These are phyloP conservation scores for Pempheris klunzingeri DNA, from an alignment of 2,797 vertebrate species.

Conservation along the genomic window DNA sequence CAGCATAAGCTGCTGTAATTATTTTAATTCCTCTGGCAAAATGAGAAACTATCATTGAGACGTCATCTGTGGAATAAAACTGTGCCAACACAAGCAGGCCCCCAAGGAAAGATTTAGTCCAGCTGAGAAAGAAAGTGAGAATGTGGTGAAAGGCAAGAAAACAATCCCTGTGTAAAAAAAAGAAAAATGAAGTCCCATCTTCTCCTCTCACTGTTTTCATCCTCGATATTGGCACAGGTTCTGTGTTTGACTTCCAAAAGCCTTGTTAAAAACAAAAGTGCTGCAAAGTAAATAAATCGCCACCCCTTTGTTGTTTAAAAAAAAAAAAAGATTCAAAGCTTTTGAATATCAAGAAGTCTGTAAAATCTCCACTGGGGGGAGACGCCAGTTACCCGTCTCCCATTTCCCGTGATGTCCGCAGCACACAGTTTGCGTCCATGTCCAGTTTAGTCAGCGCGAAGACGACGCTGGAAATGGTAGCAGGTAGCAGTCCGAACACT, in stretches of 20 bases:
- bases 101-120: conserved; percentile 1
- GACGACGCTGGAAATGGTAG: conserved; percentile 70
- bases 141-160: conserved; percentile 51
- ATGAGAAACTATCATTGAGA: conserved; percentile 26
- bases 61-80: conserved; percentile 35
- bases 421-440: neutral
- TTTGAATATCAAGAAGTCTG: conserved; percentile 76
- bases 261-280: conserved; percentile 58
- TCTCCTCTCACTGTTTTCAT: conserved; percentile 14
- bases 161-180: conserved; percentile 33
- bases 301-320: conserved; percentile 58
- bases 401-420: conserved; percentile 24
- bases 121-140: conserved; percentile 20
- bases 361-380: conserved; percentile 61
- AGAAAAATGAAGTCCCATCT: conserved; percentile 7
- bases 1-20: conserved; percentile 36
- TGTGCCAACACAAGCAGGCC: conserved; percentile 25
- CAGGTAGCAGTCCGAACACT: conserved; percentile 87
- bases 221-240: conserved; percentile 64
- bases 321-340: conserved; percentile 70
- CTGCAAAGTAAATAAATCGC: conserved; percentile 64
- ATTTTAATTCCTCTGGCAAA: conserved; percentile 33
- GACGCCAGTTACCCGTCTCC: conserved; percentile 45
- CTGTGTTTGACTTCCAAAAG: conserved; percentile 41
- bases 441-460: conserved; percentile 28